Evolutionary conservation across 64 coral and sea anemone species (phyloP).

Genomic region (Montipora sp.): DNA sequence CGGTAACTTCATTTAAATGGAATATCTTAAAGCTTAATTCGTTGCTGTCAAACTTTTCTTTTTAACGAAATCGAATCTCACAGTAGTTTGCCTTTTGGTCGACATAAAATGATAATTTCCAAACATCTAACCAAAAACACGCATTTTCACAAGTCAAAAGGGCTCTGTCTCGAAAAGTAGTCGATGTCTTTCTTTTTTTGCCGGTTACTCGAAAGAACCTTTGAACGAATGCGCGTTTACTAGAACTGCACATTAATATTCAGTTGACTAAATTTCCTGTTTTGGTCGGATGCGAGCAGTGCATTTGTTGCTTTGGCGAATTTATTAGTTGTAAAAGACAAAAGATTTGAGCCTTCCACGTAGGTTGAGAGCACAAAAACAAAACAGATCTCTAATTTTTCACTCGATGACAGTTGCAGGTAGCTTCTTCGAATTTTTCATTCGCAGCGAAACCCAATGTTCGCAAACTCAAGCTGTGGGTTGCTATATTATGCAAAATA

Average conservation of each 20-base stretch:
- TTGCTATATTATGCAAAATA: slow-evolving; percentile 89
- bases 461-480: slow-evolving; percentile 36
- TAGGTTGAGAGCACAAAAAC: background rate
- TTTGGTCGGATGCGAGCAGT: slow-evolving; percentile 39
- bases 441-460: slow-evolving; percentile 6
- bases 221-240: background rate
- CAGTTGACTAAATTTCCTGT: slow-evolving; percentile 20
- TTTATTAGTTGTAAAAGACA: slow-evolving; percentile 1
- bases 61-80: slow-evolving; percentile 36
- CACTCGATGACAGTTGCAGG: slow-evolving; percentile 1
- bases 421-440: slow-evolving; percentile 23
- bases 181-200: background rate
- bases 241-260: slow-evolving; percentile 62
- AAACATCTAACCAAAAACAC: slow-evolving; percentile 12
- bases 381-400: slow-evolving; percentile 15
- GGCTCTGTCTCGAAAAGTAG: background rate
- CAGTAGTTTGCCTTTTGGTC: slow-evolving; percentile 49
- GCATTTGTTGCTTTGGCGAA: slow-evolving; percentile 17
- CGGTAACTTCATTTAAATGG: background rate
- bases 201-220: slow-evolving; percentile 7
- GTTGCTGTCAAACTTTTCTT: slow-evolving; percentile 31
- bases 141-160: background rate
- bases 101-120: slow-evolving; percentile 45
- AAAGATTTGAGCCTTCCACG: background rate
- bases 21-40: background rate